These are phyloP conservation scores for Pygmarrhopalites habei DNA, from an alignment of 1,140 invertebrate species.

Conservation along the genomic window DNA sequence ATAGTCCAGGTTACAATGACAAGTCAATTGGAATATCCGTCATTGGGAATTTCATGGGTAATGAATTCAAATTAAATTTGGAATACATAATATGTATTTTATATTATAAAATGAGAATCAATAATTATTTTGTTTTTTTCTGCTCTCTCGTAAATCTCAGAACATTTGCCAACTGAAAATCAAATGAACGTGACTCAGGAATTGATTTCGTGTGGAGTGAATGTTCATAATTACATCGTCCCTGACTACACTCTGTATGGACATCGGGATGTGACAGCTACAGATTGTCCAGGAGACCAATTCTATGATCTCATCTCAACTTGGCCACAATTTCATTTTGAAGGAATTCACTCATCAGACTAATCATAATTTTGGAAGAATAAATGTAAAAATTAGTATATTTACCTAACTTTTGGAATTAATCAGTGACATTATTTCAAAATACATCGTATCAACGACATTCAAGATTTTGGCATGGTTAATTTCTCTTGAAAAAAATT, in stretches of 20 bases:
- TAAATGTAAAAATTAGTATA: background rate
- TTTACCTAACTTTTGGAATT: background rate
- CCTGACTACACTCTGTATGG: slow-evolving; percentile 58
- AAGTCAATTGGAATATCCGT: slow-evolving; percentile 59
- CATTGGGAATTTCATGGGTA: slow-evolving; percentile 56
- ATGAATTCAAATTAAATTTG: slow-evolving; percentile 19
- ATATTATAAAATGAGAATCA: no score
- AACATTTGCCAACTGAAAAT: slow-evolving; percentile 51
- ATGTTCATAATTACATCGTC: slow-evolving; percentile 51
- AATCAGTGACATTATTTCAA: no score
- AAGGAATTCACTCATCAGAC: background rate
- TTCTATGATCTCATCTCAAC: slow-evolving; percentile 56
- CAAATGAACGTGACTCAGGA: slow-evolving; percentile 55
- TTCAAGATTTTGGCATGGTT: no score
- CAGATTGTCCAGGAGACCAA: slow-evolving; percentile 60
- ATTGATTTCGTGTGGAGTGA: slow-evolving; percentile 56
- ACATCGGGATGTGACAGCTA: slow-evolving; percentile 58
- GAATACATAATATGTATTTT: slow-evolving; percentile 36
- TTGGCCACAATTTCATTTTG: slow-evolving; percentile 50
- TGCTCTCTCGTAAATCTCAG: slow-evolving; percentile 41
- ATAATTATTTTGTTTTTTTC: slow-evolving; percentile 15
- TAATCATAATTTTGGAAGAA: background rate
- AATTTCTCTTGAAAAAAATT: no score
- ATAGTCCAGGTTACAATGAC: slow-evolving; percentile 59
- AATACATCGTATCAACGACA: no score